Conservation (phyloP, 1,140 invertebrate genomes). For the Drosophila yakuba region DNA sequence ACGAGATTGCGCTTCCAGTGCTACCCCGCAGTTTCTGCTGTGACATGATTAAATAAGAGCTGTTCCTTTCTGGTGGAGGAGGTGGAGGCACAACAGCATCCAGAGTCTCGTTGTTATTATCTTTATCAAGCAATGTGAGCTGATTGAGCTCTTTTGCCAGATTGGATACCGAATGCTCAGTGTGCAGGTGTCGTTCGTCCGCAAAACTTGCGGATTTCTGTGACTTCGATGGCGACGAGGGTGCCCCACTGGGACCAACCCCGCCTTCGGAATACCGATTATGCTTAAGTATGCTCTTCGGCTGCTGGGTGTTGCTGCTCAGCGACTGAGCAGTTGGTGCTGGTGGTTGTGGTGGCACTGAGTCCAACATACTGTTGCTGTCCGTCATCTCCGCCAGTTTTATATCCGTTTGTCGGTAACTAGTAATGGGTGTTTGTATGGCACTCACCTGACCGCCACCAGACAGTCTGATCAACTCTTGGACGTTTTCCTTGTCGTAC, state of each 20-base stretch:
- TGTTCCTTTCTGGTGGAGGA: constrained; percentile 91
- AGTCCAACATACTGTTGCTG: constrained; percentile 46
- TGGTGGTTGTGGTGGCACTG: constrained; percentile 12
- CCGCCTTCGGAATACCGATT: constrained; percentile 77
- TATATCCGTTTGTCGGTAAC: constrained; percentile 80
- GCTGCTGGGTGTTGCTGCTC: constrained; percentile 60
- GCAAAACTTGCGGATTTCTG: constrained; percentile 84
- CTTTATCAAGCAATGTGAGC: constrained; percentile 61
- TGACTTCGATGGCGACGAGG: constrained; percentile 83
- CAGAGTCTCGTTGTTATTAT: constrained; percentile 62
- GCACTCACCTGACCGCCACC: constrained; percentile 62
- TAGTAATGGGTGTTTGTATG: constrained; percentile 79
- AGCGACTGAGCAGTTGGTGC: constrained; percentile 6
- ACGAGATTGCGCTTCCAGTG: constrained; percentile 30
- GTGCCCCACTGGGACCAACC: constrained; percentile 51
- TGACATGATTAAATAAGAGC: constrained; percentile 93
- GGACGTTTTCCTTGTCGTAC: constrained; percentile 84
- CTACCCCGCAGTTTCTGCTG: constrained; percentile 84
- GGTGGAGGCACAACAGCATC: constrained; percentile 86
- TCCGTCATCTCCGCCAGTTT: constrained; percentile 74
- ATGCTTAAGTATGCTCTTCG: constrained; percentile 84
- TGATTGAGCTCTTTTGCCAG: constrained; percentile 74
- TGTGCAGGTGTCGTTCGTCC: constrained; percentile 79
- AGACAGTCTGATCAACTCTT: constrained; percentile 76
- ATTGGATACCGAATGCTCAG: constrained; percentile 79